Evolutionary conservation across 2,113 vertebrate genomes (phyloP), one percentile per base, ranked within the genome.

Genomic region (Candoia aspera): DNA sequence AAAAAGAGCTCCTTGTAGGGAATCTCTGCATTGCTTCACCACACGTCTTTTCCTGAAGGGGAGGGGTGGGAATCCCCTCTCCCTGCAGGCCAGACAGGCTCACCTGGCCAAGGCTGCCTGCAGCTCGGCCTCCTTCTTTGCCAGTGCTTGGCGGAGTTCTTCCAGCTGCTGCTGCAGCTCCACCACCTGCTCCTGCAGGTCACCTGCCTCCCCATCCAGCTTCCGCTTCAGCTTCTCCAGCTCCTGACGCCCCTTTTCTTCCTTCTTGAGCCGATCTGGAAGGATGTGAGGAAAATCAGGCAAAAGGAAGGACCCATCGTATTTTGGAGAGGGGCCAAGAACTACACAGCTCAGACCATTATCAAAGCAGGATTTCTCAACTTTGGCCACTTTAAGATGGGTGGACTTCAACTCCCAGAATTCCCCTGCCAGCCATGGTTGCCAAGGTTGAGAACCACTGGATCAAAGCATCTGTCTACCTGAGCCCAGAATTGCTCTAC

Each of bases 81-180:
- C 5, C 23, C 46, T 49, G 23, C 10, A 29, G 19, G 57, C 55
- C 86, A 3, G 4, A 24, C 15, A 2, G 15, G 9, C 11, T 19
- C 91, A 97, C 98, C 98, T 97, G 96, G 96, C 96, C 96, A 99
- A 97, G 46, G 98, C 96, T 0, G 96, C 97, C 94, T 98, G 98
- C 94, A 99, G 98, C 92, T 99, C 98, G 53, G 98, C 98, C 91
- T 99, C 98, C 96, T 98, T 98, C 92, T 98, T 98, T 79, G 97
- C 92, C 96, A 99, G 95, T 91, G 97, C 98, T 54, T 96, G 96
- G 19, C 97, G 98, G 87, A 99, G 97, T 94, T 99, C 98, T 3
- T 97, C 97, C 0, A 96, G 53, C 21, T 98, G 93, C 94, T 98
- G 97, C 59, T 98, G 97, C 92, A 98, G 94, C 89, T 99, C 98